Conservation (phyloP, 1,140 invertebrate genomes). For the Cherax destructor region DNA sequence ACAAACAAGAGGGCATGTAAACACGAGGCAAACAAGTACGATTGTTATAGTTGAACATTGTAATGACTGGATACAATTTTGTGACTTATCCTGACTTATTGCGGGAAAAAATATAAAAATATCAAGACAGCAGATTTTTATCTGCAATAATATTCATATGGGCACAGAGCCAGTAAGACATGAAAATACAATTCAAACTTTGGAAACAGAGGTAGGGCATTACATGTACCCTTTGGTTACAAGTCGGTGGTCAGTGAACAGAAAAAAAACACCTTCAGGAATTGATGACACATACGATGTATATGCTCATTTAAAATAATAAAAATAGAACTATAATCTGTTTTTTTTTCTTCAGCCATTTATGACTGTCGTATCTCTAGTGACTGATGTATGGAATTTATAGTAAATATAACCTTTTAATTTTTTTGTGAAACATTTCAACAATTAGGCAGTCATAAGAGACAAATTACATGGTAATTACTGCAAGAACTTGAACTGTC, state of each 20-base stretch:
- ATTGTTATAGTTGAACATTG: no score
- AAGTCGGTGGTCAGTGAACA: conserved; percentile 29
- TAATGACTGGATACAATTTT: not conserved
- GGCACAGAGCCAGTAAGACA: conserved; percentile 10
- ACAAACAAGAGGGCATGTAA: no score
- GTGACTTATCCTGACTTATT: not conserved
- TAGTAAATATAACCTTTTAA: not conserved
- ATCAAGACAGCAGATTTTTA: not conserved
- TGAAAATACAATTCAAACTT: conserved; percentile 14
- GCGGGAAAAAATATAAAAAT: not conserved
- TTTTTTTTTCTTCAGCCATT: not conserved
- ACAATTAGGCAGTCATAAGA: not conserved
- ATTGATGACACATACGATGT: not conserved
- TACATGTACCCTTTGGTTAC: conserved; percentile 25
- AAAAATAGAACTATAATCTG: not conserved
- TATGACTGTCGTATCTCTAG: not conserved
- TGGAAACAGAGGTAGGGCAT: conserved; percentile 36
- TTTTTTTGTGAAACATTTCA: not conserved
- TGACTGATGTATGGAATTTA: not conserved
- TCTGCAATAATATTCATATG: conserved; percentile 12
- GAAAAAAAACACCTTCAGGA: not conserved
- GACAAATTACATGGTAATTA: not conserved
- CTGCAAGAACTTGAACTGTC: not conserved
- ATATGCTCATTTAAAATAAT: not conserved
- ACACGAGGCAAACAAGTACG: no score